These are phyloP conservation scores for Ectropis grisescens DNA, from an alignment of 1,140 invertebrate species.

Conservation along the genomic window DNA sequence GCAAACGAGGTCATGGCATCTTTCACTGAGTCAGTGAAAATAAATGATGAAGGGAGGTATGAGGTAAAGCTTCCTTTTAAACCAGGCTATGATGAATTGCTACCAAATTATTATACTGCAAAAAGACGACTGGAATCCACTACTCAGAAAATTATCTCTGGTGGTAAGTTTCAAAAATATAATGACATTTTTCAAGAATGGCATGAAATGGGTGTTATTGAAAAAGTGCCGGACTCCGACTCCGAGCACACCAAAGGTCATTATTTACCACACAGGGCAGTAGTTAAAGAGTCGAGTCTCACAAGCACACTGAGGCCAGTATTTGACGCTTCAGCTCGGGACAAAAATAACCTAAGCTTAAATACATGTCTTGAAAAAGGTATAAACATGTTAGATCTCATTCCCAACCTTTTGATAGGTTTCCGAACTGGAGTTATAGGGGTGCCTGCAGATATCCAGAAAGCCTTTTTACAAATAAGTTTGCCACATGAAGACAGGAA, in stretches of 20 bases:
- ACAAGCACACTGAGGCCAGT: slow-evolving; percentile 23
- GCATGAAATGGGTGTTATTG: slow-evolving; percentile 24
- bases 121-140: slow-evolving; percentile 19
- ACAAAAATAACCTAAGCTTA: slow-evolving; percentile 14
- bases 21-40: slow-evolving; percentile 9
- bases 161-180: slow-evolving; percentile 26
- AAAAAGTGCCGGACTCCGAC: slow-evolving; percentile 6
- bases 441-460: slow-evolving; percentile 49
- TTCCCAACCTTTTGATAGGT: slow-evolving; percentile 35
- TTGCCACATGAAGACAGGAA: background rate
- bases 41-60: slow-evolving; percentile 4
- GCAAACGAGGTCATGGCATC: background rate
- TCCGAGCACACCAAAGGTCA: slow-evolving; percentile 5
- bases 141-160: slow-evolving; percentile 17
- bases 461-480: slow-evolving; percentile 8
- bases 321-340: slow-evolving; percentile 25
- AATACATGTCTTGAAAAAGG: slow-evolving; percentile 16
- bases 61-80: slow-evolving; percentile 4
- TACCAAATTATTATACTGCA: slow-evolving; percentile 34
- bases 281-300: slow-evolving; percentile 26
- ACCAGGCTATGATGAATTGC: slow-evolving; percentile 6
- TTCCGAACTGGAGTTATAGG: slow-evolving; percentile 40
- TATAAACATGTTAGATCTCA: slow-evolving; percentile 42
- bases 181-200: slow-evolving; percentile 27
- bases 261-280: slow-evolving; percentile 36